phyloP scores from a whole-genome alignment of 2,113 vertebrate species.

The Tupaia tana region DNA sequence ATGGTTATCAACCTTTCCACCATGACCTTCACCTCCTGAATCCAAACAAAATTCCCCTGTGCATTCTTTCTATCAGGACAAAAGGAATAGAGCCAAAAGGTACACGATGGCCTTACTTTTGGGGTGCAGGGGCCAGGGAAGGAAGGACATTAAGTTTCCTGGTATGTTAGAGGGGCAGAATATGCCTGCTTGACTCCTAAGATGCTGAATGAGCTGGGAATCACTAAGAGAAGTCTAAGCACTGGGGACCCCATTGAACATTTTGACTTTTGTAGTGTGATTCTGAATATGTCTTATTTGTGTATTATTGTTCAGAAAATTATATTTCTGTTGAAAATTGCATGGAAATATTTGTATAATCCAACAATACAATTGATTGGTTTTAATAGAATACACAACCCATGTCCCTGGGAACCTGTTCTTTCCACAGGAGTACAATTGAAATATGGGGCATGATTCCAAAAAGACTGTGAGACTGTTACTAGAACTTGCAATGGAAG shows the following conservation, averaged over 20 bases:
- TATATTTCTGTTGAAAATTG: slow-evolving; percentile 56
- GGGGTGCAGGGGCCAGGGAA: neutral
- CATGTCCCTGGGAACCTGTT: neutral
- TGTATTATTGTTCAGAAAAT: slow-evolving; percentile 46
- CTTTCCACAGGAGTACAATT: neutral
- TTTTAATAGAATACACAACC: slow-evolving; percentile 45
- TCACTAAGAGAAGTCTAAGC: neutral
- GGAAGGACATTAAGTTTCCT: neutral
- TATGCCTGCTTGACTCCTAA: neutral
- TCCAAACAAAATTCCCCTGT: neutral
- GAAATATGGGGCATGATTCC: neutral
- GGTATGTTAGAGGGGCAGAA: neutral
- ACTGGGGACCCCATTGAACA: neutral
- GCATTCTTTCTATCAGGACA: neutral
- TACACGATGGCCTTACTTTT: neutral
- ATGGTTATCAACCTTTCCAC: neutral
- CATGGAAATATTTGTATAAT: slow-evolving; percentile 63
- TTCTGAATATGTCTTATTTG: slow-evolving; percentile 29
- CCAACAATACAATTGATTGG: slow-evolving; percentile 49
- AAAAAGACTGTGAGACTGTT: slow-evolving; percentile 24
- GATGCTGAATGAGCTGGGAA: neutral
- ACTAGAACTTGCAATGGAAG: neutral
- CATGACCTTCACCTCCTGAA: neutral
- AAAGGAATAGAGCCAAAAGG: neutral
- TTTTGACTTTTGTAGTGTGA: neutral